Evolutionary conservation across 2,113 vertebrate genomes (phyloP), one percentile per base, ranked within the genome.

Genomic region (Microtus pennsylvanicus): DNA sequence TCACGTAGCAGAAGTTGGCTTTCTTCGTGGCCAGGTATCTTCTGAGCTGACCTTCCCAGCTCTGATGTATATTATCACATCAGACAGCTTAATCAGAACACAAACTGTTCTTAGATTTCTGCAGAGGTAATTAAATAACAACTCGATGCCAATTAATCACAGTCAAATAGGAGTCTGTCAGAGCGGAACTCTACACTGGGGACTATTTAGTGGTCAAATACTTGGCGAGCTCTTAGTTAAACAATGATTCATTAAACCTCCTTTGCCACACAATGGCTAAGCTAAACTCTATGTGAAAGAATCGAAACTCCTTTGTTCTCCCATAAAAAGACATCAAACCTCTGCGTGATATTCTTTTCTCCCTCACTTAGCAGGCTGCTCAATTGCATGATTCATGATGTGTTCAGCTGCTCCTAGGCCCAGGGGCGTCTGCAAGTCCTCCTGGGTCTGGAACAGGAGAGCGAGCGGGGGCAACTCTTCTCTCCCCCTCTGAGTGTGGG

Each of bases 171-270:
- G 97, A 98, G 97, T 96, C 97, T 98, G 98, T 98, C 98, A 98
- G 96, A 97, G 97, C 98, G 98, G 98, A 97, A 98, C 98, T 98
- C 98, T 97, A 99, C 98, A 98, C 95, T 94, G 97, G 98, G 98
- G 96, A 98, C 98, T 99, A 98, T 99, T 98, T 98, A 98, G 98
- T 98, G 98, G 98, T 98, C 99, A 99, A 99, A 99, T 96, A 99
- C 98, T 99, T 98, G 98, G 98, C 98, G 97, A 89, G 99, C 99
- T 99, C 4, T 42, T 42, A 42, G 38, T 42, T 42, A 42, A 42
- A 42, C 38, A 42, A 42, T 42, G 38, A 42, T 42, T 42, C 38
- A 42, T 42, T 42, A 42, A 42, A 42, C 38, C 38, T 42, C 38
- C 38, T 42, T 42, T 42, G 38, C 38, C 38, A 42, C 38, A 42